Conservation (phyloP, 2,797 vertebrate species). For the Hydrolagus colliei region DNA sequence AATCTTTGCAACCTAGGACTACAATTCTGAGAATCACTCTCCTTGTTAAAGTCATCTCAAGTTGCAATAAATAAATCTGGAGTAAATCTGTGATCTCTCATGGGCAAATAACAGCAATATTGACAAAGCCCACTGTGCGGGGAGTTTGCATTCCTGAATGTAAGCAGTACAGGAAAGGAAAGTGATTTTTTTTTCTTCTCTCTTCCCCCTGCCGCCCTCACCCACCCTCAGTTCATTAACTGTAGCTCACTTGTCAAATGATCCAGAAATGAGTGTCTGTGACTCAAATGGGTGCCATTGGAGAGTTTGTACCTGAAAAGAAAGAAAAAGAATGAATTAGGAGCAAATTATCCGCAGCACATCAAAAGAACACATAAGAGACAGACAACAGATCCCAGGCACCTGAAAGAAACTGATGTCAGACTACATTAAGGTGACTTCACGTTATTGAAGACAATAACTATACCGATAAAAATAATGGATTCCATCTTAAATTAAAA, state of each 20-base stretch:
- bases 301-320: slow-evolving; percentile 79
- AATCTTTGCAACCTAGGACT: too few species aligned
- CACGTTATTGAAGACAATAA: too few species aligned
- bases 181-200: not conserved
- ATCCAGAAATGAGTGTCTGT: slow-evolving; percentile 89
- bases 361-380: not conserved
- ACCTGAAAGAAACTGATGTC: not conserved
- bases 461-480: too few species aligned
- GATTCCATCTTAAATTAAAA: too few species aligned
- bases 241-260: slow-evolving; percentile 80
- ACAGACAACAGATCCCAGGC: not conserved
- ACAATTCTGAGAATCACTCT: too few species aligned
- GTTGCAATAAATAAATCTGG: too few species aligned
- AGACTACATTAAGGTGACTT: not conserved
- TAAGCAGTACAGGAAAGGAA: too few species aligned
- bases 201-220: not conserved
- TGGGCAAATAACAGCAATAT: too few species aligned
- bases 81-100: too few species aligned
- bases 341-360: not conserved
- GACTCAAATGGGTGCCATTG: slow-evolving; percentile 92
- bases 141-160: too few species aligned
- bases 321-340: slow-evolving; percentile 13
- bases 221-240: not conserved
- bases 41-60: too few species aligned
- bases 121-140: too few species aligned